Evolutionary conservation across 2,888 invertebrate genomes (phyloP).

Genomic region (Belgica antarctica): DNA sequence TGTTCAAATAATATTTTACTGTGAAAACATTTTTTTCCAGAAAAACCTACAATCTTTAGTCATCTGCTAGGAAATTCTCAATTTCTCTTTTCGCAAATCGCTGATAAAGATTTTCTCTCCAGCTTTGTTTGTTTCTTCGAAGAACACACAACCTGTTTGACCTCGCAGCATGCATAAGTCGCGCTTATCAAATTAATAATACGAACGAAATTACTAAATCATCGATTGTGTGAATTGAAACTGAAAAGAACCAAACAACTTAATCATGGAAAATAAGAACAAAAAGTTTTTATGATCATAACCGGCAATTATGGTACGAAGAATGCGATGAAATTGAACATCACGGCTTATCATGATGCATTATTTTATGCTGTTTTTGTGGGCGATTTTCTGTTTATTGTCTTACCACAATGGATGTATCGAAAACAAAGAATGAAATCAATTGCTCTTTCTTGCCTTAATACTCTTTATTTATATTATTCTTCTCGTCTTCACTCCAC

Average conservation of each 20-base stretch:
- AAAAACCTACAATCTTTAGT: constrained; percentile 9
- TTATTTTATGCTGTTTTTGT: constrained; percentile 19
- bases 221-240: constrained; percentile 26
- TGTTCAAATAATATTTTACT: too few species aligned
- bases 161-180: background rate
- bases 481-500: background rate
- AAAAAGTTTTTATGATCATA: background rate
- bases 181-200: constrained; percentile 22
- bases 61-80: background rate
- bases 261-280: background rate
- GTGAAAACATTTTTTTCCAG: too few species aligned
- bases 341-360: constrained; percentile 22
- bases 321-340: background rate
- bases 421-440: constrained; percentile 16
- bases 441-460: constrained; percentile 3
- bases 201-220: constrained; percentile 16
- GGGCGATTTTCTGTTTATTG: constrained; percentile 23
- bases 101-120: background rate
- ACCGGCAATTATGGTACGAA: constrained; percentile 7
- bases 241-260: background rate
- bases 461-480: background rate
- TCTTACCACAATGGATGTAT: constrained; percentile 10
- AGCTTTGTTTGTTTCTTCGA: background rate
- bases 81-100: constrained; percentile 11
- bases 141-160: constrained; percentile 9